These are phyloP conservation scores for Clarias gariepinus DNA, from an alignment of 2,113 vertebrate species.

Conservation along the genomic window DNA sequence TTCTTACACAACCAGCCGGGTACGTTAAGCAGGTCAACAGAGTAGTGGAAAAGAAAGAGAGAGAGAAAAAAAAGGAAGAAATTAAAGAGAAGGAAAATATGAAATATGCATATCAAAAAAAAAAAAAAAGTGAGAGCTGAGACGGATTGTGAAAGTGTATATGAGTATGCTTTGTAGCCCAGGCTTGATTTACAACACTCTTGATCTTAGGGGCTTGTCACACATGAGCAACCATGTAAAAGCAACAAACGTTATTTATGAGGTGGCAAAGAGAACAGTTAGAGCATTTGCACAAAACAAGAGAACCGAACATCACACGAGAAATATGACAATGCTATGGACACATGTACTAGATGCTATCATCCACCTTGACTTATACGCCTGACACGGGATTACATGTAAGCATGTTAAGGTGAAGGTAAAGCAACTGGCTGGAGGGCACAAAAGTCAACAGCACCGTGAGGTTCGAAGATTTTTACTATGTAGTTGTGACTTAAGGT, in stretches of 20 bases:
- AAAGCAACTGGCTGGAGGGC: not conserved
- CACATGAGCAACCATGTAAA: not conserved
- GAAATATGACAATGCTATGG: not conserved
- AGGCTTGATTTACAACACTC: conserved; percentile 37
- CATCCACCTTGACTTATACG: not conserved
- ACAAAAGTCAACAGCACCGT: not conserved
- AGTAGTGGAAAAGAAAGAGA: conserved; percentile 2
- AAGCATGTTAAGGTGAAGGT: not conserved
- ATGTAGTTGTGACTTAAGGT: not conserved
- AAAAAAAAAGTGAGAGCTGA: not conserved
- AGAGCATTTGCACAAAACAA: conserved; percentile 9
- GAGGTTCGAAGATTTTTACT: not conserved
- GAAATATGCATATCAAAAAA: not conserved
- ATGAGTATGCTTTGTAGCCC: not conserved
- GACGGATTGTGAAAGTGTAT: conserved; percentile 17
- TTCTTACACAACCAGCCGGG: conserved; percentile 37
- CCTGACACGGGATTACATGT: not conserved
- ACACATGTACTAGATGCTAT: not conserved
- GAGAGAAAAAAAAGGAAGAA: not conserved
- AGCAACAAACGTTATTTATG: not conserved
- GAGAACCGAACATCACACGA: not conserved
- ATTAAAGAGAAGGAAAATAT: conserved; percentile 17
- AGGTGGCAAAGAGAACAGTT: conserved; percentile 19
- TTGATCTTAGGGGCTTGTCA: conserved; percentile 1
- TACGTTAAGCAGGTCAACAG: conserved; percentile 47